Base-by-base conservation (phyloP, 2,113 vertebrate genomes). In the Dipodomys ordii region DNA sequence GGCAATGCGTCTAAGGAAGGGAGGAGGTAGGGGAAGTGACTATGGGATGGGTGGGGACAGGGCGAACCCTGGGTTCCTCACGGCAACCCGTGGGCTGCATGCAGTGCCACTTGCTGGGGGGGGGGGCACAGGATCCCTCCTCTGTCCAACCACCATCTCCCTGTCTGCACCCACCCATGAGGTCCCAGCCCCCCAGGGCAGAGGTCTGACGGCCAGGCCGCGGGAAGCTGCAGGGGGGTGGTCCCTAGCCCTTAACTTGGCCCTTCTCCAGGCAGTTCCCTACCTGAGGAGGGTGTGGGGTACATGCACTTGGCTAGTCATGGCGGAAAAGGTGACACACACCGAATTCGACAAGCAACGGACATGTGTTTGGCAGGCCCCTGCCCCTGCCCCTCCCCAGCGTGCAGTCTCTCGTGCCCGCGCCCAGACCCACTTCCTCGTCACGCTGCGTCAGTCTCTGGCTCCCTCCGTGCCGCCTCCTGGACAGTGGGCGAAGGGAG, bases 301-400 rank as follows among this genome's bases (percentile, higher is more conserved):
- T 49, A 84, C 94, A 83, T 95, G 97, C 97, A 97, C 77, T 68
- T 22, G 67, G 96, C 96, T 95, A 94, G 91, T 95, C 90, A 35
- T 96, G 96, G 94, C 96, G 97, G 92, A 97, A 95, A 97, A 93
- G 96, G 97, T 93, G 96, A 97, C 97, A 96, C 97, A 96, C 97
- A 96, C 94, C 97, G 69, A 91, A 95, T 95, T 96, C 85, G 71
- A 71, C 35, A 71, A 91, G 92, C 97, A 53, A 97, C 96, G 97
- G 95, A 96, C 96, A 88, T 0, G 8, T 0, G 8, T 32, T 2
- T 68, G 90, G 93, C 85, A 76, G 71, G 35, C 57, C 85, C 67
- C 28, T 19, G 73, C 30, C 39, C 93, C 98, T 39, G 80, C 97
- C 91, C 97, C 97, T 92, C 97, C 97, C 96, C 97, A 91, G 89